Evolutionary conservation across 1,140 invertebrate species (phyloP), one percentile per base, ranked within the genome.

Genomic region (Polypedilum pembai): DNA sequence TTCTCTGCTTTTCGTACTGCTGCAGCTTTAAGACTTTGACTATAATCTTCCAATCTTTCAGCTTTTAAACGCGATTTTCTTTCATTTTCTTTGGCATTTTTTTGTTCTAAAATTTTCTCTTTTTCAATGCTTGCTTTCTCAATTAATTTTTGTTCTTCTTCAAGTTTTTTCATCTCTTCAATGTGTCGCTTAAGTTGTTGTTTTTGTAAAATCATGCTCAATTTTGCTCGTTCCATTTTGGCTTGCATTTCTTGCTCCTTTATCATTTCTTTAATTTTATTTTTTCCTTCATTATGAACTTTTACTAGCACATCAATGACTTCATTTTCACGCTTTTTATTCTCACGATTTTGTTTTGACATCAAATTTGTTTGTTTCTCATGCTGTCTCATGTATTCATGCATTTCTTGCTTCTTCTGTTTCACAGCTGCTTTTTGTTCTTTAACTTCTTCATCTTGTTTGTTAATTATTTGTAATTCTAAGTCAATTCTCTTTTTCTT

Each of bases 211-310:
- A 7, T 69, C 17, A 20, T 69, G 15, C 18, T 18, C 5, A 69
- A 20, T 18, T 20, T 69, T 1, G 18, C 18, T 69, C 65, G 20
- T 10, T 69, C 65, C n/a, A 20, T 18, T 69, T 69, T 69, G 1
- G 65, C 3, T 69, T 69, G 15, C 0, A 20, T 69, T 69, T 69
- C 15, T 10, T 69, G 65, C 17, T 69, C 17, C 17, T 69, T 20
- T 18, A 69, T 69, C 65, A 69, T 69, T 69, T 69, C 65, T 10
- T 69, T 69, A 8, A 69, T 69, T 18, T 69, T 69, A 20, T 69
- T 69, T 69, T 18, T 69, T 20, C 65, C 65, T 12, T 69, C 65
- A 69, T 20, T 69, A 18, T 69, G 65, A 20, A 69, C 20, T 69
- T 69, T 69, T 18, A 21, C 17, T 5, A 69, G 8, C 0, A 20